Evolutionary conservation across 2,888 invertebrate species (phyloP), one percentile per base, ranked within the genome.

Genomic region (Junonia oenone): DNA sequence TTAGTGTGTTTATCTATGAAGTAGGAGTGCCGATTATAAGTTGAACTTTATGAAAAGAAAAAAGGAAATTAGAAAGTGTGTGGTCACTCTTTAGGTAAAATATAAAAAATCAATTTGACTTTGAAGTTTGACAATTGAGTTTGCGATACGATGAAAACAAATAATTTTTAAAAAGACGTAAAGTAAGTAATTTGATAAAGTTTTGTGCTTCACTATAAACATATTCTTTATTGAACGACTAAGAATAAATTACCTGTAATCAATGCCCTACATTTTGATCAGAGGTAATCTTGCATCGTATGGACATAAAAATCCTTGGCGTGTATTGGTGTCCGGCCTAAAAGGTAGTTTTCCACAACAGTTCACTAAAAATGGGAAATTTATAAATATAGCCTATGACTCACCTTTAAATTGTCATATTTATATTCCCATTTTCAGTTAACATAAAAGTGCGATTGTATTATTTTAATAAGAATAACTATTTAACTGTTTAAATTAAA

Each of bases 231-330:
- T 37, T 57, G 35, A 53, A 51, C 38, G 33, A 45, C 33, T 52
- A 55, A 62, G 63, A 45, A 51, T 55, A 47, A 51, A 58, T 19
- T 62, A 68, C 75, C 84, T 76, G 88, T 90, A 81, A 83, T 90
- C 89, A 90, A 96, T 96, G 96, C 96, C 96, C 91, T 96, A 96
- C 93, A 95, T 96, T 92, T 92, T 96, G 91, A 95, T 96, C 76
- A 93, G 96, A 83, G 96, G 96, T 88, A 96, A 96, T 91, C 92
- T 96, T 78, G 95, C 95, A 83, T 95, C 96, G 48, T 96, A 96
- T 85, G 94, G 95, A 90, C 94, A 95, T 90, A 94, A 94, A 90
- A 94, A 95, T 91, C 96, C 96, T 82, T 96, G 96, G 95, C 93
- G 95, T 83, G 96, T 96, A 69, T 92, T 95, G 78, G 96, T 96